Evolutionary conservation across 1,140 invertebrate genomes (phyloP), one percentile per base, ranked within the genome.

Genomic region (Temnothorax nylanderi): DNA sequence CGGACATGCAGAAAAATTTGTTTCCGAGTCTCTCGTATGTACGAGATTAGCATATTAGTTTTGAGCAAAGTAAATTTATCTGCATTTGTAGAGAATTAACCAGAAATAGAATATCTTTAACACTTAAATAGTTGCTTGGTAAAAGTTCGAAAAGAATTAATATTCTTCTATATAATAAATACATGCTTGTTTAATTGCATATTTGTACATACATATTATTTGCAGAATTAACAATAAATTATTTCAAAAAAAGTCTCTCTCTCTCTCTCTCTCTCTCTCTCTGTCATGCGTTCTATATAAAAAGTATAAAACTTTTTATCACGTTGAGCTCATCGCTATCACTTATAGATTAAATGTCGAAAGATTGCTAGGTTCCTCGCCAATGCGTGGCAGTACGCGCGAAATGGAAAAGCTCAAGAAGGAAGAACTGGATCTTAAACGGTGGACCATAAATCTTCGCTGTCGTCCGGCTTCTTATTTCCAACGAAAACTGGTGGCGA

Each of bases 391-490:
- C 47, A 21, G 32, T 69, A 54, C 21, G 65, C 65, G 80, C 69
- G 32, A 74, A 82, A 76, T 60, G 54, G 64, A 77, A 60, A 60
- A 13, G 65, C 6, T 32, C 26, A 44, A 54, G 11, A n/a, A 21
- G 41, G 47, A 58, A 81, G 51, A 87, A 80, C 54, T 32, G 54
- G 58, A 89, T 58, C 49, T 80, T 72, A 80, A 82, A 89, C 75
- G 85, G 85, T 67, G 72, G 41, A 47, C 77, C 85, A 89, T 90
- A 89, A 89, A 90, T 74, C 89, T 87, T 89, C 75, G 74, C 75
- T 75, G 85, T 72, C 58, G 58, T 37, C 77, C 21, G 13, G 37
- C 44, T 87, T 75, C 62, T 54, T 82, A 60, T 58, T 64, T 82
- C 71, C 56, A 76, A 80, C 71, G 85, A 89, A 89, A 89, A 89